Conservation (phyloP, 1,140 invertebrate genomes). For the Phymastichus coffea region DNA sequence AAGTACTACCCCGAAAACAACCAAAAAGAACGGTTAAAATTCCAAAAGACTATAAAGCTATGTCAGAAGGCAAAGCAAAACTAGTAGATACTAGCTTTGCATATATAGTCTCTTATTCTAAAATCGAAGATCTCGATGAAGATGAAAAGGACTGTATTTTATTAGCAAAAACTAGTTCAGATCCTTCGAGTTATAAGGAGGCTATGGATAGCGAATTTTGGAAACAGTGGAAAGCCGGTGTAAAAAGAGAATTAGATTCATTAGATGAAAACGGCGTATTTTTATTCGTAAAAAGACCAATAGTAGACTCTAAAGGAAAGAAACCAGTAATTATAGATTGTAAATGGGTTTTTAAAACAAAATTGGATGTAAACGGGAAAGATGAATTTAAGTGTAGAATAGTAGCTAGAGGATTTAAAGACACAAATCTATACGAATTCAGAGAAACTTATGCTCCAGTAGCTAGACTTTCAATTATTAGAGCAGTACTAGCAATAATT, state of each 20-base stretch:
- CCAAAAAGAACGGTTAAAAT: too few relatives aligned
- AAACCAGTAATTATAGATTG: background rate
- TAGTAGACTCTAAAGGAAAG: background rate
- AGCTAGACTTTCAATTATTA: background rate
- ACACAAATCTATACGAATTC: background rate
- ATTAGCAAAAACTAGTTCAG: background rate
- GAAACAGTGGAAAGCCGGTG: background rate
- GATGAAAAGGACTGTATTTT: too few relatives aligned
- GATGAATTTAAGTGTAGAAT: constrained; percentile 6
- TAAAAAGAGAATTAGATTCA: background rate
- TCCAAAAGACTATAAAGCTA: too few relatives aligned
- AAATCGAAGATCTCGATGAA: too few relatives aligned
- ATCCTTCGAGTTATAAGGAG: background rate
- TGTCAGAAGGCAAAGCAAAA: too few relatives aligned
- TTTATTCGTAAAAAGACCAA: background rate
- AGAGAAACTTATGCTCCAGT: constrained; percentile 2
- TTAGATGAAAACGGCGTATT: background rate
- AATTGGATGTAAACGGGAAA: background rate
- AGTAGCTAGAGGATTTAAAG: background rate
- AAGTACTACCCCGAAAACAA: background rate
- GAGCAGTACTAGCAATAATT: background rate
- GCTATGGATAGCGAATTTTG: background rate
- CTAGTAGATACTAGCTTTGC: too few relatives aligned
- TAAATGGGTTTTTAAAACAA: background rate
- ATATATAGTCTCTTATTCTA: too few relatives aligned